phyloP scores from a whole-genome alignment of 2,797 vertebrate species.

The Pangasius krempfi region DNA sequence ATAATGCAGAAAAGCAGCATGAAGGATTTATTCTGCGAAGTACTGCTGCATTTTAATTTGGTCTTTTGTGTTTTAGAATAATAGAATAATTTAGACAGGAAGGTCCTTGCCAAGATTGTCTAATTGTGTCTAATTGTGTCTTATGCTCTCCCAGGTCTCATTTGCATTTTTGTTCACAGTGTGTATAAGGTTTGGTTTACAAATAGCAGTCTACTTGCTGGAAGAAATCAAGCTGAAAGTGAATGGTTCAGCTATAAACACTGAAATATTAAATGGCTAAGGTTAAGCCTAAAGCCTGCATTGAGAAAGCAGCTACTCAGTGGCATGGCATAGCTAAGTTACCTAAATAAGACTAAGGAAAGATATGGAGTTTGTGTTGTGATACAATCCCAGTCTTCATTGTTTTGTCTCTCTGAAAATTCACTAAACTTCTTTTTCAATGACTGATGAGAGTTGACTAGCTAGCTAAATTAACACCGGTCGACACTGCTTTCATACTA shows the following conservation, averaged over 20 bases:
- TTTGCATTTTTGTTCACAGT: constrained; percentile 20
- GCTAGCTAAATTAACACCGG: neutral
- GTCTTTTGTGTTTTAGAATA: constrained; percentile 24
- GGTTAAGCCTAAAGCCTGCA: neutral
- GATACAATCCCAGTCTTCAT: neutral
- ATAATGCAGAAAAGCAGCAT: neutral
- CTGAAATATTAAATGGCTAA: neutral
- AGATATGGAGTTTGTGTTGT: neutral
- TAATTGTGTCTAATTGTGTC: constrained; percentile 25
- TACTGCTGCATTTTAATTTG: constrained; percentile 22
- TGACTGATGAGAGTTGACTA: neutral
- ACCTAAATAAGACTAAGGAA: neutral
- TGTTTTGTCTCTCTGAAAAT: neutral
- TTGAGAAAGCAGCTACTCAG: neutral
- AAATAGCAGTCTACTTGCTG: constrained; percentile 1
- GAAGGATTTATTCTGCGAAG: neutral
- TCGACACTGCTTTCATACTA: neutral
- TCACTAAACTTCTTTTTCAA: neutral
- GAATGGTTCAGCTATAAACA: neutral
- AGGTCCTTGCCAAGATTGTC: constrained; percentile 19
- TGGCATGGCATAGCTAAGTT: neutral
- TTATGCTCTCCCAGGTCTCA: constrained; percentile 9
- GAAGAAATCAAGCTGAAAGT: neutral
- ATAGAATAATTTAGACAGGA: constrained; percentile 17
- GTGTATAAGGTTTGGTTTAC: neutral